Base-by-base conservation (phyloP, 2,113 vertebrate genomes). In the Entosphenus tridentatus region DNA sequence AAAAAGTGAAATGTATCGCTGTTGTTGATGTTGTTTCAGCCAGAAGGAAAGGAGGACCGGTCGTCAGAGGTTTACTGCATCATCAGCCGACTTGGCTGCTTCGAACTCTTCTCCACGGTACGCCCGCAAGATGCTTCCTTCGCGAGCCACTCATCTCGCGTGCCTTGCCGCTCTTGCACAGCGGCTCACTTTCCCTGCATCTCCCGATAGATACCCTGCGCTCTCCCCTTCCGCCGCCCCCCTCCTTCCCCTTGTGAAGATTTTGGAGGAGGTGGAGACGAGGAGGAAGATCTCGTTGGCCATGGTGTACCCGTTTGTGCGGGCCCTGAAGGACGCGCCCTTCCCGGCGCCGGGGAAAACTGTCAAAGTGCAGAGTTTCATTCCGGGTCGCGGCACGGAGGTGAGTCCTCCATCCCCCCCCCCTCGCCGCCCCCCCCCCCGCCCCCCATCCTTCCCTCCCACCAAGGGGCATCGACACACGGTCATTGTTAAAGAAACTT, bases 281-380 rank as follows among this genome's bases (percentile, higher is more conserved):
- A 78, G 92, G 8, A 82, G 88, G 12, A 87, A 90, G 80, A 92
- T 90, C 73, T 87, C 88, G 74, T 80, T 82, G 83, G 90, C 92
- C 0, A 87, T 95, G 79, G 87, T 96, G 70, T 96, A 96, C 75
- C 90, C 92, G 2, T 96, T 96, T 80, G 95, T 96, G 92, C 92
- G 95, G 76, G 89, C 88, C 68, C 82, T 97, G 10, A 78, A 90
- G 67, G 92, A 97, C 75, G 81, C 86, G 0, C 73, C 84, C 4
- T 97, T 96, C 75, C 92, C 92, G 1, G 87, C 87, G 3, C 92
- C 92, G 0, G 92, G 92, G 56, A 82, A 86, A 80, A 89, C 85
- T 0, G 90, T 97, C 73, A 87, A 86, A 72, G 88, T 97, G 74
- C 89, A 89, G 76, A 97, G 90, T 78, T 96, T 96, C 79, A 96